Base-by-base conservation (phyloP, 2,888 invertebrate genomes). In the Ophonus ardosiacus region DNA sequence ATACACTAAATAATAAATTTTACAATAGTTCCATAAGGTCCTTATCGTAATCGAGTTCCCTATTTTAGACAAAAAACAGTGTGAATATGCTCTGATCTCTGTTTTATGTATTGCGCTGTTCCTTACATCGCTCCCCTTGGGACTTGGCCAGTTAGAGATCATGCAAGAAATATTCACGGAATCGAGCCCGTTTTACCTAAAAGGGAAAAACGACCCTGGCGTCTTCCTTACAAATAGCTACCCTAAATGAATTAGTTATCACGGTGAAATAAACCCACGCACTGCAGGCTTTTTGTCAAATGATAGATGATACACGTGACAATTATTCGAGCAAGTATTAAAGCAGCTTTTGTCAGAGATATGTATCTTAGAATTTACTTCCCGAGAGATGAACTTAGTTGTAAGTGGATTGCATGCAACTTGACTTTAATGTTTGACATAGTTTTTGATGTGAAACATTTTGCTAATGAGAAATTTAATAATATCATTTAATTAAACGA, bases 141-240 rank as follows among this genome's bases (percentile, higher is more conserved):
- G 82, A 82, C 71, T 74, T 18, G 21, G 59, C 59, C 83, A 59
- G 76, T 76, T 57, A 61, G 59, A 76, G 61, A 15, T 15, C 74
- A 83, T 83, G 71, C 82, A 82, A 82, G 82, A 82, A 82, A 82
- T 82, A 82, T 82, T 82, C 71, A 71, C 81, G 82, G 68, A 57
- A 71, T 82, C 24, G 56, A 31, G 6, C 71, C 31, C 57, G 82
- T 31, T 82, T 82, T 82, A 71, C 24, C 71, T 71, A 57, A 71
- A 68, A 68, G 82, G 68, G 82, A 82, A 82, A 68, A 82, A 71
- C 71, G 31, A 56, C 82, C 63, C 61, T 68, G 43, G 78, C n/a
- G 78, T 78, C 57, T 31, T 78, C 57, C 78, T 78, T 78, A 78
- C 78, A 78, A 78, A 78, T 78, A 78, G 78, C 56, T 56, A 15